Evolutionary conservation across 2,888 invertebrate species (phyloP), one percentile per base, ranked within the genome.

Genomic region (Pasiphila rectangulata): DNA sequence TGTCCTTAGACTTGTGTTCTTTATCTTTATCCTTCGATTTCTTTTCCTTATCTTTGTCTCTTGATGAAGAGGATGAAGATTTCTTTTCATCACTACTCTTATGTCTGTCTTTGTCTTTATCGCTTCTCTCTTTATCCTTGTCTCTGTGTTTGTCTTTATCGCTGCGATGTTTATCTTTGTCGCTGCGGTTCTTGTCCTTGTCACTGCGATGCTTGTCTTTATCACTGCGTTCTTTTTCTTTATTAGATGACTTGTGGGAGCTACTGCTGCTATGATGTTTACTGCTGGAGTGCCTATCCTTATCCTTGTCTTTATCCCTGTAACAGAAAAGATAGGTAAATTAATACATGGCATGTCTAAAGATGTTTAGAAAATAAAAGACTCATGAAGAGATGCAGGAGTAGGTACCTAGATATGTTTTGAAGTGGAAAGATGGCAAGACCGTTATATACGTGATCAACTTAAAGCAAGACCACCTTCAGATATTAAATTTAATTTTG

Each of bases 191-290:
- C 46, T 73, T 75, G 46, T 75, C 73, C 37, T 68, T 84, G 16
- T 59, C 64, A 52, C 62, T 70, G 35, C 66, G 34, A 15, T 82
- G 79, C 40, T 68, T 70, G 46, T 78, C 79, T 46, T 67, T 72
- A 39, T 75, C 77, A 54, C 68, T 89, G 10, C 89, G 86, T 24
- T 90, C 89, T 61, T 83, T 90, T 61, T 89, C 90, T 61, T 86
- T 90, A 59, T 78, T 85, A 10, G 88, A 88, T 19, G 90, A 89
- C 56, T 90, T 89, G 58, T 90, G 90, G 47, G 85, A 90, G 47
- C 90, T 90, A 50, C 90, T 90, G 49, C 90, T 87, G 57, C 90
- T 88, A 57, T 90, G 90, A 63, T 83, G 90, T 73, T 90, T 89
- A 58, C 82, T 85, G 59, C 87, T 85, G 16, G 90, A 87, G 59